Evolutionary conservation across 2,113 vertebrate genomes (phyloP), one percentile per base, ranked within the genome.

Genomic region (Sander vitreus): DNA sequence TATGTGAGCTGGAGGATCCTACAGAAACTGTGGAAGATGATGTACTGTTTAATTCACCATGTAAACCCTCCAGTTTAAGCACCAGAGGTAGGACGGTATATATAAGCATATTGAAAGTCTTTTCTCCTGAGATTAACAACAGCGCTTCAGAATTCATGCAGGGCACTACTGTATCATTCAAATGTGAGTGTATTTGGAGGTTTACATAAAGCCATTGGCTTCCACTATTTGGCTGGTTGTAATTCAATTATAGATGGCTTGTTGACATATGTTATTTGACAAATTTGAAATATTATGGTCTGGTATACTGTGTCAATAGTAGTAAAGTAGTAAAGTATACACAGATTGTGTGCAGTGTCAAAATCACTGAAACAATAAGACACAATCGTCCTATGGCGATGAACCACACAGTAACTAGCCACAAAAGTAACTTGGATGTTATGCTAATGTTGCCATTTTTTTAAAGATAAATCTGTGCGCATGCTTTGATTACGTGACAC

Each of bases 401-500:
- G 30, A 75, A 85, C 27, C 27, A 25, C 66, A 79, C 21, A 48
- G 39, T 43, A 39, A 39, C 39, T 39, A 39, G 39, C 39, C 16
- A 5, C 39, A 59, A 63, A 62, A 78, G 55, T 60, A 23, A 10
- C 71, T 69, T 43, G 33, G 33, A 81, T 80, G 45, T 73, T 23
- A 66, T 73, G 77, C 78, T 73, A 83, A 65, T 74, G 73, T 71
- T 21, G 70, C 62, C 39, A 43, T 11, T 64, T 81, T 80, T 77
- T 71, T 55, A 77, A 47, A 79, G 55, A 81, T 39, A 75, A 81
- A 80, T 76, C 73, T 30, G 14, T 10, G 51, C 69, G 54, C 27
- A 1, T n/a, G 58, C 62, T 90, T 79, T 89, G 78, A 89, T 87
- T 82, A 68, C 66, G 27, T 78, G 73, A 81, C 84, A 68, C 71